Base-by-base conservation (phyloP, 2,113 vertebrate genomes). In the Piaya cayana region DNA sequence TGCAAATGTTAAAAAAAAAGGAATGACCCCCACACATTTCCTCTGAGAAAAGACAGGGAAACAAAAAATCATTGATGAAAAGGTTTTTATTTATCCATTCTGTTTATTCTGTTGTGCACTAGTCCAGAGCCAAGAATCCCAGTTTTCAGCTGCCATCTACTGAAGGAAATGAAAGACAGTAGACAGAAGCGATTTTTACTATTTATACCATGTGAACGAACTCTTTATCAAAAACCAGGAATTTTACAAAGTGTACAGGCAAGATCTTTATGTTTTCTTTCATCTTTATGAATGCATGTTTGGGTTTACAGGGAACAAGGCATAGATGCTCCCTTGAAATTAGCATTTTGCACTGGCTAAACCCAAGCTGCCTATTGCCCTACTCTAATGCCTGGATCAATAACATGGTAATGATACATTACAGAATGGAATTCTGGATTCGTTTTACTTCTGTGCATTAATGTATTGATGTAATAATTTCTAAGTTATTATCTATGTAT, bases 301-400 rank as follows among this genome's bases (percentile, higher is more conserved):
- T 90, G 47, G 19, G 5, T 56, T 87, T 82, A 82, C 30, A 79
- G 69, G 6, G 30, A 88, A 49, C 25, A 56, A 82, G 12, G 15
- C 34, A 34, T 11, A 82, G 12, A 5, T 91, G 26, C 5, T 84
- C 50, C 43, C 74, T 50, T 64, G 34, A 92, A 52, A 50, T 37
- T 15, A 37, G 4, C 0, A 0, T 76, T 78, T 55, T 89, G 49
- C 53, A 76, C 7, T 16, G 53, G 4, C 16, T n/a, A 65, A 29
- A 5, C 21, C 29, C 4, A 12, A 80, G 53, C 1, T 71, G 26
- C 32, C 7, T 19, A 50, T 17, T 16, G 12, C 18, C 15, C 25
- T 72, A 36, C 30, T 8, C 8, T 34, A 70, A 71, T 0, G 2
- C 18, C n/a, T 49, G 22, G 8, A 72, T 56, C 1, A 0, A 6